Evolutionary conservation across 37 sponge, comb jelly and placozoan genomes (phyloP).

Genomic region (Tethya wilhelma): DNA sequence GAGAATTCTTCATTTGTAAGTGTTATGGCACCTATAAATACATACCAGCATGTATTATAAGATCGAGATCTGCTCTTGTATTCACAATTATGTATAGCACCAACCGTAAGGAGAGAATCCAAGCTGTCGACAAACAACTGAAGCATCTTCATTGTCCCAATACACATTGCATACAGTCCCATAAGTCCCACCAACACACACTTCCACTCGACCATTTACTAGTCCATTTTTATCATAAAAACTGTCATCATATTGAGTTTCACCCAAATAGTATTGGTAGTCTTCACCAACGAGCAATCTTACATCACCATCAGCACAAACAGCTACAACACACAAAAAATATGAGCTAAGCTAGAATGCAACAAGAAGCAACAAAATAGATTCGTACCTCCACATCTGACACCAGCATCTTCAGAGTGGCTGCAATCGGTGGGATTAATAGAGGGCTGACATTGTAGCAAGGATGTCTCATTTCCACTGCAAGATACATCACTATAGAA

Average conservation of each 20-base stretch:
- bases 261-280: constrained; percentile 5
- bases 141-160: constrained; percentile 47
- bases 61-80: neutral
- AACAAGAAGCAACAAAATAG: too few species aligned
- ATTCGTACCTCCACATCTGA: too few species aligned
- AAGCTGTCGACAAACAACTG: constrained; percentile 43
- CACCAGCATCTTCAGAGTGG: too few species aligned
- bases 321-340: too few species aligned
- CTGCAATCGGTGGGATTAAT: too few species aligned
- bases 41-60: too few species aligned
- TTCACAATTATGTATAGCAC: neutral
- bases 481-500: too few species aligned
- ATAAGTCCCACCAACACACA: constrained; percentile 48
- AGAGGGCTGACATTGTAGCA: too few species aligned
- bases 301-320: constrained; percentile 19
- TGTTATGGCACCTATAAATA: constrained; percentile 13
- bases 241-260: neutral
- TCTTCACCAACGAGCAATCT: constrained; percentile 23
- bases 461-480: too few species aligned
- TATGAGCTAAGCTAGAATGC: too few species aligned
- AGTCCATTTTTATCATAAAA: constrained; percentile 24
- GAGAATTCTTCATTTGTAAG: constrained; percentile 6
- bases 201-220: constrained; percentile 36
- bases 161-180: constrained; percentile 41
- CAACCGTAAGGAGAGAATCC: constrained; percentile 55